Evolutionary conservation across 2,113 vertebrate species (phyloP), one percentile per base, ranked within the genome.

Genomic region (Mohoua ochrocephala): DNA sequence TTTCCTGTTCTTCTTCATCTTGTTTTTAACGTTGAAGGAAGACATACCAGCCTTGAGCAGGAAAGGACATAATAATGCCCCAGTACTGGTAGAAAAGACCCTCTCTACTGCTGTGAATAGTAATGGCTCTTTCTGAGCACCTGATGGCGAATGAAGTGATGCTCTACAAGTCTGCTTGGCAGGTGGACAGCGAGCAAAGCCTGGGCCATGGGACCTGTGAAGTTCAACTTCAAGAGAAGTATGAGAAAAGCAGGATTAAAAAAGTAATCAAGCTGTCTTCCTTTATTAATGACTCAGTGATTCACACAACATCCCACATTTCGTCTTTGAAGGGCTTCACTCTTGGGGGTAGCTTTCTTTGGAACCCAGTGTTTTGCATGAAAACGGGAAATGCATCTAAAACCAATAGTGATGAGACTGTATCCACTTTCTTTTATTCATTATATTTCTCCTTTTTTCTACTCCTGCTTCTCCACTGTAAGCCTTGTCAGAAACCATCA

Each of bases 261-360:
- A 45, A 45, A 45, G 45, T 5, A 75, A 65, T 82, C 83, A 91
- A 75, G 65, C 87, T 78, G 65, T 42, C 74, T 95, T 91, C 65
- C 67, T 94, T 95, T 94, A 75, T 95, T 88, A 95, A 92, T 88
- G 87, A 85, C 61, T 88, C 61, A 35, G 52, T 88, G 92, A 95
- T 94, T 94, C 79, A 78, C 79, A 57, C 87, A 67, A 90, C 61
- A 85, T 47, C 85, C 84, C 24, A 44, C 6, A 24, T 85, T 92
- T 88, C 65, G 84, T 50, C 75, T 95, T 75, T 78, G 70, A 85
- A 94, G 44, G 61, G 31, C 63, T 90, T 67, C 57, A 53, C 89
- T 91, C 83, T 60, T 75, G 92, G 92, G 75, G 88, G 52, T 19
- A 91, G 52, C 47, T 95, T 94, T 92, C 94, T 94, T 87, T 88